phyloP scores from a whole-genome alignment of 2,888 invertebrate species.

The Trissonchulus sp. region DNA sequence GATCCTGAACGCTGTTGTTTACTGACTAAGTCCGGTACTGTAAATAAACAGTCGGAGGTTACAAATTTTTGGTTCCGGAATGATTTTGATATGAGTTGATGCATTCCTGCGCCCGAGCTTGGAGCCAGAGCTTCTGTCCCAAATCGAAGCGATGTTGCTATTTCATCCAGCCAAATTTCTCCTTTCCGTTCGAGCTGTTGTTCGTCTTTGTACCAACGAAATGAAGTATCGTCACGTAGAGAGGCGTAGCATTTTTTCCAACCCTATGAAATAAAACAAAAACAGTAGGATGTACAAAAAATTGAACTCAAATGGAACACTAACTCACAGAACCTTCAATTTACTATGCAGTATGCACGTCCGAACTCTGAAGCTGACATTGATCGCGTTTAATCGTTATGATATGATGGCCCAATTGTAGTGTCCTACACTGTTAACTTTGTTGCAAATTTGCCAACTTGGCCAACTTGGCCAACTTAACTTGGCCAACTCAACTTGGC shows the following conservation, averaged over 20 bases:
- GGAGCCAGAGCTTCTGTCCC: background rate
- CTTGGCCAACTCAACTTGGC: too few relatives aligned
- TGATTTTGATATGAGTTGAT: background rate
- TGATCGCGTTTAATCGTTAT: too few relatives aligned
- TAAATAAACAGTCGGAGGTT: background rate
- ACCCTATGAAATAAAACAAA: background rate
- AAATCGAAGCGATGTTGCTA: background rate
- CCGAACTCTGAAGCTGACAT: too few relatives aligned
- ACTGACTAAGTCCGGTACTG: background rate
- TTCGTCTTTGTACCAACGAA: constrained; percentile 21
- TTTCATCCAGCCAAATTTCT: constrained; percentile 20
- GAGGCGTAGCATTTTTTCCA: constrained; percentile 5
- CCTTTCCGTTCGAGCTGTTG: background rate
- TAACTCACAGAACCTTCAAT: too few relatives aligned
- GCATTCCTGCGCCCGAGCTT: background rate
- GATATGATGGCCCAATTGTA: too few relatives aligned
- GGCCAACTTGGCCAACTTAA: too few relatives aligned
- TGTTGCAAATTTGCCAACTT: too few relatives aligned
- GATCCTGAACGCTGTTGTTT: background rate
- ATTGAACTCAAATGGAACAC: too few relatives aligned
- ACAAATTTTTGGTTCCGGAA: too few relatives aligned
- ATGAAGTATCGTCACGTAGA: constrained; percentile 14
- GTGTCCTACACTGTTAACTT: too few relatives aligned
- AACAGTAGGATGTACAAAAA: background rate
- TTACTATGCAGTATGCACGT: too few relatives aligned